phyloP scores from a whole-genome alignment of 2,797 vertebrate genomes.

The Odontamblyopus lacepedii region DNA sequence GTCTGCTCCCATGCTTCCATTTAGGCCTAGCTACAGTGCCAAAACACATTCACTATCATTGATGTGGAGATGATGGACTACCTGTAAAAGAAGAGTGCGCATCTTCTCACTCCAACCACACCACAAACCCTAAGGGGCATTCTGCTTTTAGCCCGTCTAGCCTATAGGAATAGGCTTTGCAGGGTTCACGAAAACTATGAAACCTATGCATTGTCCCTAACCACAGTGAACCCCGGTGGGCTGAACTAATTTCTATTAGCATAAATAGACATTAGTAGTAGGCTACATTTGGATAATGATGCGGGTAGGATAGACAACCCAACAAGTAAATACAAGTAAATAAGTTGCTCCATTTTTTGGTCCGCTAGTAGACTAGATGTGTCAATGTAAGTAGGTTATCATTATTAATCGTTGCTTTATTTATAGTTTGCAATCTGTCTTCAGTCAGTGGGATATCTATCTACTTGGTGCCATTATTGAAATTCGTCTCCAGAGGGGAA shows the following conservation, averaged over 20 bases:
- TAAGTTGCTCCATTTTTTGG: neutral
- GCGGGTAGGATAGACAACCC: too few relatives aligned
- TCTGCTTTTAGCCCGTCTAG: too few relatives aligned
- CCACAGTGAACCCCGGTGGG: neutral
- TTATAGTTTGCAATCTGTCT: neutral
- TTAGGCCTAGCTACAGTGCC: neutral
- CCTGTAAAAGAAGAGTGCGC: neutral
- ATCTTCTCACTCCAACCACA: neutral
- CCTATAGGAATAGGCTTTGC: neutral
- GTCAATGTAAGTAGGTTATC: constrained; percentile 8
- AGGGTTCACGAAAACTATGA: neutral
- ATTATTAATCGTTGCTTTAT: constrained; percentile 1
- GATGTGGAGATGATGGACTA: neutral
- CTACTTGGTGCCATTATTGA: neutral
- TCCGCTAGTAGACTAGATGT: neutral
- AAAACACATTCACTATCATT: neutral
- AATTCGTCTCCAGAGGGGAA: neutral
- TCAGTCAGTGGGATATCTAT: neutral
- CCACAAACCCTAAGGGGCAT: neutral
- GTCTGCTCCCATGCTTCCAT: neutral
- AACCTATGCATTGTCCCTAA: neutral
- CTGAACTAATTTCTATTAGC: too few relatives aligned
- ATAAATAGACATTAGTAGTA: neutral
- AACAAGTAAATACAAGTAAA: too few relatives aligned
- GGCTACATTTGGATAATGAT: neutral